Conservation (phyloP, 2,797 vertebrate species). For the Hoplostethus mediterraneus region DNA sequence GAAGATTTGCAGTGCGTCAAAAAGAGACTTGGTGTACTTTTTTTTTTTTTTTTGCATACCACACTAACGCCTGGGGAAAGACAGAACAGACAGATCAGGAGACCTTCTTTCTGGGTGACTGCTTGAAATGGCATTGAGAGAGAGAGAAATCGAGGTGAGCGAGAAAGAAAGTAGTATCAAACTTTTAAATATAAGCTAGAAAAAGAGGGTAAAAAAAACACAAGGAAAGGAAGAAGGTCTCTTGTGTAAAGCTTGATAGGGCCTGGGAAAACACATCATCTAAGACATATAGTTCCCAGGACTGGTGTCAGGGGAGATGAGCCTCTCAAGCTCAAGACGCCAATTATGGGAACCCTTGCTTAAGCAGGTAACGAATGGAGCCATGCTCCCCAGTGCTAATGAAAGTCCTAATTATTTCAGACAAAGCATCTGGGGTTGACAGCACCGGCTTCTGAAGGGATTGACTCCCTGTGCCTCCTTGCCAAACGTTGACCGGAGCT, state of each 20-base stretch:
- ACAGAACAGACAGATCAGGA: conserved; percentile 53
- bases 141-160: conserved; percentile 5
- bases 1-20: conserved; percentile 34
- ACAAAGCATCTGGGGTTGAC: conserved; percentile 71
- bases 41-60: conserved; percentile 8
- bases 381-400: conserved; percentile 67
- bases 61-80: conserved; percentile 46
- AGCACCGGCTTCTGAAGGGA: conserved; percentile 56
- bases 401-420: conserved; percentile 79
- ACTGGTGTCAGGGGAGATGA: conserved; percentile 57
- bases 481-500: conserved; percentile 59
- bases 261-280: conserved; percentile 64
- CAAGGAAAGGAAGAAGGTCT: conserved; percentile 40
- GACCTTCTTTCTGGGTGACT: conserved; percentile 49
- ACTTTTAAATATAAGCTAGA: conserved; percentile 60
- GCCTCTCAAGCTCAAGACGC: conserved; percentile 48
- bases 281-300: conserved; percentile 50
- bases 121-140: conserved; percentile 51
- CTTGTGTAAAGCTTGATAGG: conserved; percentile 48
- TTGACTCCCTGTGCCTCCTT: conserved; percentile 50
- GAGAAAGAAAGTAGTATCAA: conserved; percentile 28
- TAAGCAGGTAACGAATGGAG: conserved; percentile 63
- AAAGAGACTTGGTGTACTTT: conserved; percentile 35
- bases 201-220: conserved; percentile 33
- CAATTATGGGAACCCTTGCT: conserved; percentile 70